Conservation (phyloP, 2,797 vertebrate genomes). For the Xenentodon cancila region DNA sequence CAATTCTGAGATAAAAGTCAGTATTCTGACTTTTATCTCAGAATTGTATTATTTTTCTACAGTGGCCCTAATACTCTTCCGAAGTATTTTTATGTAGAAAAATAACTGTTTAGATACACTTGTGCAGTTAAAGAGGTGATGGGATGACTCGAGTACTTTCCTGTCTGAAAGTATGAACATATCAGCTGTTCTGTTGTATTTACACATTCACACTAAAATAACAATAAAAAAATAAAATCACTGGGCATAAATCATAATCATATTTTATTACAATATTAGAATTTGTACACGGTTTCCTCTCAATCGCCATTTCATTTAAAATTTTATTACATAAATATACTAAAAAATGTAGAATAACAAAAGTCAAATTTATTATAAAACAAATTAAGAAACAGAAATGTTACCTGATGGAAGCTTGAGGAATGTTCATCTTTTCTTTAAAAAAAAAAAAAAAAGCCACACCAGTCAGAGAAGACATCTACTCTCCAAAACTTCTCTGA, state of each 20-base stretch:
- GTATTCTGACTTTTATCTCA: no score
- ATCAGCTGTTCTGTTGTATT: no score
- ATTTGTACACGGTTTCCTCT: slow-evolving; percentile 61
- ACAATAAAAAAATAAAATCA: slow-evolving; percentile 29
- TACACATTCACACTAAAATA: not conserved
- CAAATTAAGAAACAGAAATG: slow-evolving; percentile 44
- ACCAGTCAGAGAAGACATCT: slow-evolving; percentile 24
- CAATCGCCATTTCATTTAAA: slow-evolving; percentile 59
- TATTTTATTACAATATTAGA: slow-evolving; percentile 76
- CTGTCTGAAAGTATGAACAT: no score
- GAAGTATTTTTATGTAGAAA: no score
- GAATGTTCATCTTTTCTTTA: slow-evolving; percentile 55
- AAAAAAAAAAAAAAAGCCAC: slow-evolving; percentile 45
- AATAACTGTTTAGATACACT: no score
- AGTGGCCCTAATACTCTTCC: no score
- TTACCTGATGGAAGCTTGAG: slow-evolving; percentile 46
- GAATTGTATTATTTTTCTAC: no score
- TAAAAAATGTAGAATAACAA: slow-evolving; percentile 65
- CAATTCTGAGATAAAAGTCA: no score
- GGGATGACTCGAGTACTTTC: no score
- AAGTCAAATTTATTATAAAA: slow-evolving; percentile 61
- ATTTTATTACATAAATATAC: slow-evolving; percentile 77
- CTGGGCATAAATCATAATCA: slow-evolving; percentile 42
- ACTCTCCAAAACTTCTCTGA: slow-evolving; percentile 4
- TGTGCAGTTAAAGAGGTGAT: no score